Conservation (phyloP, 2,888 invertebrate genomes). For the Prionchulus punctatus region DNA sequence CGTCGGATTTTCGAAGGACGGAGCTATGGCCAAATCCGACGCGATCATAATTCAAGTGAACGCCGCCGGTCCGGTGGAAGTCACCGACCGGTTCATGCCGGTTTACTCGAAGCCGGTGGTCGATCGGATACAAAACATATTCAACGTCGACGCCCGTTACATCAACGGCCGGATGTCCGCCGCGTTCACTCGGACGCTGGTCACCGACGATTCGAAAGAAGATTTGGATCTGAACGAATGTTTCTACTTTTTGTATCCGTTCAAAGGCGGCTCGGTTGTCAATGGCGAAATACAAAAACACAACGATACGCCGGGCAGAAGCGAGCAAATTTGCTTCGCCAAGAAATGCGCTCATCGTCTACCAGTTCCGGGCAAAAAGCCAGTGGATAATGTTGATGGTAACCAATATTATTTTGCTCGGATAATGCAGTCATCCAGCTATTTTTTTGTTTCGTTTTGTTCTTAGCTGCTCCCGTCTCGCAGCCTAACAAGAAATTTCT, state of each 20-base stretch:
- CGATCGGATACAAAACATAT: constrained; percentile 19
- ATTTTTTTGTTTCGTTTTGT: too few species aligned
- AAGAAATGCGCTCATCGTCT: too few species aligned
- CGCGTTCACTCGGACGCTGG: neutral
- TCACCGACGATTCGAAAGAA: neutral
- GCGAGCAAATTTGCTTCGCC: neutral
- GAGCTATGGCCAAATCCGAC: constrained; percentile 18
- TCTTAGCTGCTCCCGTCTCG: neutral
- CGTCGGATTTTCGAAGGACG: constrained; percentile 30
- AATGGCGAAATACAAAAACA: neutral
- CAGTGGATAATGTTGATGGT: too few species aligned
- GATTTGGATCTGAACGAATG: constrained; percentile 7
- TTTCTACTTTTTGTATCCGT: constrained; percentile 24
- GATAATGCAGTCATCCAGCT: too few species aligned
- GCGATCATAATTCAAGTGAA: constrained; percentile 21
- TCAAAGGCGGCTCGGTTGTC: constrained; percentile 20
- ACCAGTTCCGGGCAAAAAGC: too few species aligned
- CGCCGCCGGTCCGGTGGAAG: constrained; percentile 18
- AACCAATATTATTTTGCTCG: too few species aligned
- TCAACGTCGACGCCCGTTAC: constrained; percentile 4
- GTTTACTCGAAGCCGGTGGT: constrained; percentile 25
- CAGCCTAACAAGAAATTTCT: neutral
- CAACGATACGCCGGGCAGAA: neutral
- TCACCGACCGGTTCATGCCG: constrained; percentile 26
- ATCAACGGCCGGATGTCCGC: neutral